Base-by-base conservation (phyloP, 2,888 invertebrate genomes). In the Homarus gammarus region DNA sequence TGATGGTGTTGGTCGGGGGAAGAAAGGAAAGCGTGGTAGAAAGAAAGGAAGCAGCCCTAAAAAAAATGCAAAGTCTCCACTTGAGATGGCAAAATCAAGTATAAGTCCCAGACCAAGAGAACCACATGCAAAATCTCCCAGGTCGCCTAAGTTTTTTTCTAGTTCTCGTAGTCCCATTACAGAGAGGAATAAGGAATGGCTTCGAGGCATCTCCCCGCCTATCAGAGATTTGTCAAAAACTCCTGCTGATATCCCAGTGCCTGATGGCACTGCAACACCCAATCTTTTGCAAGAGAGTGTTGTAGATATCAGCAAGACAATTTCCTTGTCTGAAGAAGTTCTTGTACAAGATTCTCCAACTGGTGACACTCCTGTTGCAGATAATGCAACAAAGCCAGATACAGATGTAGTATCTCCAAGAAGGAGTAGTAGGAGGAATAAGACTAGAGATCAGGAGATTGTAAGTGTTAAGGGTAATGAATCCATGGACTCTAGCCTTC, bases 91-190 rank as follows among this genome's bases (percentile, higher is more conserved):
- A 49, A 89, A 88, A 36, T 61, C 88, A 22, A 88, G 75, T 33
- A 77, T 91, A 38, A 91, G 91, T 68, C 91, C 91, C 8, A 77
- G 90, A 27, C 64, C 79, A n/a, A 49, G 77, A n/a, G 90, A 87
- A 49, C 27, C 73, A 6, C 33, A 38, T n/a, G 64, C 44, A 36
- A 84, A 85, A 70, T 89, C 91, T 44, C 91, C 91, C 10, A 73
- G 85, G 78, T 91, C 91, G 51, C 91, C 91, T 31, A 91, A 88
- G 78, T 91, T 91, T 31, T 91, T 91, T 56, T 83, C 85, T 31
- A 89, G 73, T 49, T 64, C 91, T 1, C 75, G 91, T 18, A 91
- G 91, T 27, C 89, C 89, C 5, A 68, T 51, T 5, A 44, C 83
- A 2, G 88, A 88, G 15, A 83, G 84, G 33, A 70, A 83, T 70